Evolutionary conservation across 1,140 invertebrate species (phyloP).

Genomic region (Atta texana): DNA sequence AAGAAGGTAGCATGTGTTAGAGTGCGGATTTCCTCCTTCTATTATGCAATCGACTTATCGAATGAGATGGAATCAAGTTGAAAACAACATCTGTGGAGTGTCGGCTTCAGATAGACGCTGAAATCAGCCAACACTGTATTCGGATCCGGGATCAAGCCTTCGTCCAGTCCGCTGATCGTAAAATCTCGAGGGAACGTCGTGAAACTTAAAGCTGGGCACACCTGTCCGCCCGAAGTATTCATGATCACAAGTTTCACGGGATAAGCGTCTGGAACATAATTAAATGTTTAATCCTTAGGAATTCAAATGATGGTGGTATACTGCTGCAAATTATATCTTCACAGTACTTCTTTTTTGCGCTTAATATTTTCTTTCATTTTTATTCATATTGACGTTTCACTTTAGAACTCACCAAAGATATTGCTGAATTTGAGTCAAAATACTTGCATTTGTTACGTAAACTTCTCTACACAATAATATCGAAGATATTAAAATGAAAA

Average conservation of each 20-base stretch:
- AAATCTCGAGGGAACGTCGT: constrained; percentile 24
- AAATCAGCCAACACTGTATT: constrained; percentile 27
- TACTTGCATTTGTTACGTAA: background rate
- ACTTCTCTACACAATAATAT: background rate
- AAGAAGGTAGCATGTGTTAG: background rate
- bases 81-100: constrained; percentile 55
- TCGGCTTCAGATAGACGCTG: constrained; percentile 30
- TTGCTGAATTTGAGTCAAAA: constrained; percentile 10
- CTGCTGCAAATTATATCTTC: background rate
- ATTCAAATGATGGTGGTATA: constrained; percentile 13
- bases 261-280: constrained; percentile 41
- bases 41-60: constrained; percentile 53
- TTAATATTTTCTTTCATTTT: constrained; percentile 24
- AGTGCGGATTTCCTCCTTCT: constrained; percentile 1
- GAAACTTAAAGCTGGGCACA: constrained; percentile 53
- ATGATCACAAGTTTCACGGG: constrained; percentile 13
- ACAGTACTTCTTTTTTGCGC: background rate
- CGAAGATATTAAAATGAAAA: background rate
- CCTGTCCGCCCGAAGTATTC: constrained; percentile 22
- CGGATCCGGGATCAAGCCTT: constrained; percentile 50
- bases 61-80: constrained; percentile 21
- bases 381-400: constrained; percentile 9
- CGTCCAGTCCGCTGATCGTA: constrained; percentile 50
- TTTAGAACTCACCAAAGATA: background rate
- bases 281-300: constrained; percentile 47